Conservation (phyloP, 2,888 invertebrate genomes). For the Sesia apiformis region DNA sequence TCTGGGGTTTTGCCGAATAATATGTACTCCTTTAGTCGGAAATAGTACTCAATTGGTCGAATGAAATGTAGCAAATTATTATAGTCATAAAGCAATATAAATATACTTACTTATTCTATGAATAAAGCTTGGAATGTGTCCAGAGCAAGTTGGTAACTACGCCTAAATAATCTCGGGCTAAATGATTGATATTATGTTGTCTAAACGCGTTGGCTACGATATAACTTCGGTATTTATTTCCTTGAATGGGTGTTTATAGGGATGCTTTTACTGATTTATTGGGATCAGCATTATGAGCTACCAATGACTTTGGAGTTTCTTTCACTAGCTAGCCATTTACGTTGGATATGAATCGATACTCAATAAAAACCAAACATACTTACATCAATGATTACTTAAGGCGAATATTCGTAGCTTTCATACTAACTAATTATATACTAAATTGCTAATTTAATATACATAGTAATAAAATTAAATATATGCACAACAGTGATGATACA, state of each 20-base stretch:
- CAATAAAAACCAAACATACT: background rate
- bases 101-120: background rate
- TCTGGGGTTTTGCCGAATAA: too few relatives aligned
- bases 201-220: slow-evolving; percentile 7
- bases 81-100: background rate
- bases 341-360: too few relatives aligned
- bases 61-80: background rate
- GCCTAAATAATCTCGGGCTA: slow-evolving; percentile 2
- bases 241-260: slow-evolving; percentile 12
- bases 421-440: too few relatives aligned
- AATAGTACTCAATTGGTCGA: background rate
- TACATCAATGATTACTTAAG: too few relatives aligned
- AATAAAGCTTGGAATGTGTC: slow-evolving; percentile 8
- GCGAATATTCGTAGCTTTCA: too few relatives aligned
- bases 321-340: slow-evolving; percentile 4
- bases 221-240: slow-evolving; percentile 14
- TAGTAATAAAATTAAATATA: too few relatives aligned
- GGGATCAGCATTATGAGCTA: slow-evolving; percentile 20
- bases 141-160: slow-evolving; percentile 6
- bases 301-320: slow-evolving; percentile 19
- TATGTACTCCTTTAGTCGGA: background rate
- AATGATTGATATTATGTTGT: slow-evolving; percentile 8
- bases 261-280: slow-evolving; percentile 21
- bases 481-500: too few relatives aligned
- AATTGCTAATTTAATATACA: too few relatives aligned